phyloP scores from a whole-genome alignment of 2,888 invertebrate genomes.

The Drosophila meridiana region DNA sequence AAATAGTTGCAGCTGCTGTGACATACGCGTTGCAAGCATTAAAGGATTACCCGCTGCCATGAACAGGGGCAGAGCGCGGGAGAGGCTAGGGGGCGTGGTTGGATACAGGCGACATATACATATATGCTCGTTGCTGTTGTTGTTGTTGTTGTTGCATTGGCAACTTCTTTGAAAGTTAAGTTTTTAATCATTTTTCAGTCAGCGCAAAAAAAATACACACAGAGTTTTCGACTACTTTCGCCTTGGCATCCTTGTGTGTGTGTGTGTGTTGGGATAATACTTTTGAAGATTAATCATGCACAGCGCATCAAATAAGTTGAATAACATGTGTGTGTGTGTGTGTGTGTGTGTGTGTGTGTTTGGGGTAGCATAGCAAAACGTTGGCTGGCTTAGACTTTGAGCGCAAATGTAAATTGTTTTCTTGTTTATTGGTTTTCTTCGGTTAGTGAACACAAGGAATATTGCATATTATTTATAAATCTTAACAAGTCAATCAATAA shows the following conservation, averaged over 20 bases:
- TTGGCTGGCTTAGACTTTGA: constrained; percentile 3
- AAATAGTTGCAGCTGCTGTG: constrained; percentile 73
- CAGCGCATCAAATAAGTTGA: constrained; percentile 59
- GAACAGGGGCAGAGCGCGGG: constrained; percentile 19
- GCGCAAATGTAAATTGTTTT: constrained; percentile 18
- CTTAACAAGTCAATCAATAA: constrained; percentile 5
- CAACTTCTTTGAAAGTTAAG: constrained; percentile 72
- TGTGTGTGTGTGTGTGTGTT: constrained; percentile 8
- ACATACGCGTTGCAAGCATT: constrained; percentile 72
- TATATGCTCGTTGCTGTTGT: constrained; percentile 12
- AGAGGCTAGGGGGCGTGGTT: not conserved
- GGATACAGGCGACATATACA: not conserved
- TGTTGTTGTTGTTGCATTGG: constrained; percentile 33
- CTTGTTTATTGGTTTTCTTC: constrained; percentile 20
- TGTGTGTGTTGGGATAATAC: constrained; percentile 28
- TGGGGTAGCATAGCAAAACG: constrained; percentile 26
- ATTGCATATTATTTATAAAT: constrained; percentile 3
- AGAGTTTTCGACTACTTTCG: constrained; percentile 24
- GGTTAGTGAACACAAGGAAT: not conserved
- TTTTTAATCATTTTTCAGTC: constrained; percentile 74
- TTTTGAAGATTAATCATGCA: constrained; percentile 67
- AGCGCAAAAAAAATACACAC: constrained; percentile 24
- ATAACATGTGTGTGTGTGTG: constrained; percentile 27
- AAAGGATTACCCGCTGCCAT: constrained; percentile 63
- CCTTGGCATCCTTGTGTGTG: constrained; percentile 22